Percentiles rank a stretch among this genome's conserved stretches.
Conservation (phyloP, 2,113 vertebrate genomes). For the Ophthalmolycus amberensis region DNA sequence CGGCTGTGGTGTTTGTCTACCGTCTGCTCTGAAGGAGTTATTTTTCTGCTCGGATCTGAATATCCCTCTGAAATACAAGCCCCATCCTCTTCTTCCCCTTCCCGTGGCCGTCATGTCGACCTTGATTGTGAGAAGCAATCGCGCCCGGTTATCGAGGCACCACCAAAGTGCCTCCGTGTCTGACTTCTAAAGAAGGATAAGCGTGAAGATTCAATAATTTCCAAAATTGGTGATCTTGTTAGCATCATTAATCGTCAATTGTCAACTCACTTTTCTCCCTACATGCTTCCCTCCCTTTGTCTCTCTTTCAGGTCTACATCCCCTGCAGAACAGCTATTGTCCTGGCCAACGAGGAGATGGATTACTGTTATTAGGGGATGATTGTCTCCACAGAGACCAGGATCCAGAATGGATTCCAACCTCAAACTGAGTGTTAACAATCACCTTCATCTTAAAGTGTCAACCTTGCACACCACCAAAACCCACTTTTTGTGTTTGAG, state of each 20-base stretch:
- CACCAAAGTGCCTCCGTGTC: neutral
- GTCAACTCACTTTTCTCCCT: slow-evolving; percentile 60
- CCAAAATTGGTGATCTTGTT: slow-evolving; percentile 47
- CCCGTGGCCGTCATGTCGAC: slow-evolving; percentile 6
- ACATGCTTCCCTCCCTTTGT: slow-evolving; percentile 35
- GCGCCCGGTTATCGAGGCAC: slow-evolving; percentile 8
- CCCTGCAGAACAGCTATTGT: slow-evolving; percentile 86
- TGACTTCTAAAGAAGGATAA: slow-evolving; percentile 20
- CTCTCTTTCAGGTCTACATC: slow-evolving; percentile 83
- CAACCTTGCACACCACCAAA: slow-evolving; percentile 57
- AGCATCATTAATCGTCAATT: slow-evolving; percentile 60
- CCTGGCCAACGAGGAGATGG: slow-evolving; percentile 84
- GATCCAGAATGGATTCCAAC: slow-evolving; percentile 71
- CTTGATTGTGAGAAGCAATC: slow-evolving; percentile 37
- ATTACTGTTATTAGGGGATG: slow-evolving; percentile 84
- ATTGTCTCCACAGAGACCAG: slow-evolving; percentile 70
- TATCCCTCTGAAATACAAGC: slow-evolving; percentile 17
- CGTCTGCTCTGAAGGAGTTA: slow-evolving; percentile 9
- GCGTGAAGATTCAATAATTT: slow-evolving; percentile 25
- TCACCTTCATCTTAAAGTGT: slow-evolving; percentile 72
- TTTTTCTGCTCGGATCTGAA: slow-evolving; percentile 41
- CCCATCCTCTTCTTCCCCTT: slow-evolving; percentile 12
- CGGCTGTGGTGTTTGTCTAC: slow-evolving; percentile 14
- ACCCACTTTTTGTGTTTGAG: slow-evolving; percentile 53
- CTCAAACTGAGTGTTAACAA: slow-evolving; percentile 73